Base-by-base conservation (phyloP, 2,888 invertebrate genomes). In the Andrena dorsata region DNA sequence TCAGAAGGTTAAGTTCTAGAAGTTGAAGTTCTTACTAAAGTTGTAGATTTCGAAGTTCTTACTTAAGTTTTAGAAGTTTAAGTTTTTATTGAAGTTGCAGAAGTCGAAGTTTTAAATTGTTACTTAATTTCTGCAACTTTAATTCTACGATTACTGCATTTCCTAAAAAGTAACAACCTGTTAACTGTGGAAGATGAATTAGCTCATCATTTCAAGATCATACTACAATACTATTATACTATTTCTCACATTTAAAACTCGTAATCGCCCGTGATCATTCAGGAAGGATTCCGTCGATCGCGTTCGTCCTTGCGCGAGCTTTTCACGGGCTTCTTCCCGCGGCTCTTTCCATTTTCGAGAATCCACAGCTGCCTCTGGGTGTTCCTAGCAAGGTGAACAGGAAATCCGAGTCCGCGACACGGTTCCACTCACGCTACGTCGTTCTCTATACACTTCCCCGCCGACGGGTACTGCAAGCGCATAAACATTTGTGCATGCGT, bases 371-470 rank as follows among this genome's bases (percentile, higher is more conserved):
- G 26, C 26, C 68, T 56, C 56, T 5, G 23, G 51, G 64, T 51
- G 68, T 72, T 58, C 10, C 64, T 53, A 16, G 70, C 85, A 82
- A 86, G 85, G 85, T 82, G 85, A 86, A 58, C 85, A 73, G 85
- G 85, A 86, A 86, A 85, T 71, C 73, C 75, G 82, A 85, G 76
- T 69, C 69, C 56, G 26, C 71, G 74, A 63, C 72, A 82, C 64
- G 70, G 72, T 79, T 79, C 63, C 76, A 13, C 71, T 7, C 58
- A 56, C 60, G 49, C 23, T 28, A 41, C 60, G 28, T 69, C 65
- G 69, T 58, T 56, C 70, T 35, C 66, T 65, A 63, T 56, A 63
- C 35, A 20, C 61, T 68, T 71, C 71, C 77, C 49, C 30, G 68
- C 28, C 58, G 26, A 35, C 23, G 20, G 41, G 56, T 68, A n/a